Evolutionary conservation across 1,140 invertebrate genomes (phyloP).

Genomic region (Adelges cooleyi): DNA sequence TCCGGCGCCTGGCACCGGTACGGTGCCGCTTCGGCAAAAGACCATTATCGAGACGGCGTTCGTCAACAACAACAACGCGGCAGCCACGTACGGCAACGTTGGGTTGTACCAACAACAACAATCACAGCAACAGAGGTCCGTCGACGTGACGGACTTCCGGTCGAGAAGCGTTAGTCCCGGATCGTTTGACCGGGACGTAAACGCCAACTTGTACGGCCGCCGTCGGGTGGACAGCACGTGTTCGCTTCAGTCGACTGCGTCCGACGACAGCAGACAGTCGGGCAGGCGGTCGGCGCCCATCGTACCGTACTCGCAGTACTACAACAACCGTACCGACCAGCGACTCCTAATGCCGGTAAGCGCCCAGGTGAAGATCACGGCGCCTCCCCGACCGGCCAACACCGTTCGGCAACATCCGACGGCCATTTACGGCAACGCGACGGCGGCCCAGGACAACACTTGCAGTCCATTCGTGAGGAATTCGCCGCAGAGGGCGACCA

Average conservation of each 20-base stretch:
- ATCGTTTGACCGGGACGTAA: not conserved
- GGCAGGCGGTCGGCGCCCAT: constrained; percentile 26
- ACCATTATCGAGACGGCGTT: constrained; percentile 31
- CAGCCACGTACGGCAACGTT: not conserved
- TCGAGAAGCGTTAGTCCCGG: constrained; percentile 31
- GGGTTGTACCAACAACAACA: not conserved
- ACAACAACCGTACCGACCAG: constrained; percentile 16
- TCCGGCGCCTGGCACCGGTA: not conserved
- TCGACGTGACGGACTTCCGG: not conserved
- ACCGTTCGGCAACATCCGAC: not conserved
- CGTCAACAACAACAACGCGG: constrained; percentile 17
- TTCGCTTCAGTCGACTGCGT: not conserved
- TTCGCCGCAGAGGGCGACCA: constrained; percentile 28
- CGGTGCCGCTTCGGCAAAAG: not conserved
- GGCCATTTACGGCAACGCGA: not conserved
- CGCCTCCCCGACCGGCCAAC: not conserved
- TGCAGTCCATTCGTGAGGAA: constrained; percentile 27
- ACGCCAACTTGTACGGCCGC: not conserved
- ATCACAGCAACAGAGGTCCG: not conserved
- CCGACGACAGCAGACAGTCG: not conserved
- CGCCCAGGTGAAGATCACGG: constrained; percentile 16
- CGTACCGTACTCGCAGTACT: constrained; percentile 26
- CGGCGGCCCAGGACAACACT: constrained; percentile 3
- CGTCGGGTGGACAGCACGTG: constrained; percentile 11
- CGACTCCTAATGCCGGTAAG: constrained; percentile 9